Evolutionary conservation across 2,888 invertebrate species (phyloP).

Genomic region (Halocaridina rubra): DNA sequence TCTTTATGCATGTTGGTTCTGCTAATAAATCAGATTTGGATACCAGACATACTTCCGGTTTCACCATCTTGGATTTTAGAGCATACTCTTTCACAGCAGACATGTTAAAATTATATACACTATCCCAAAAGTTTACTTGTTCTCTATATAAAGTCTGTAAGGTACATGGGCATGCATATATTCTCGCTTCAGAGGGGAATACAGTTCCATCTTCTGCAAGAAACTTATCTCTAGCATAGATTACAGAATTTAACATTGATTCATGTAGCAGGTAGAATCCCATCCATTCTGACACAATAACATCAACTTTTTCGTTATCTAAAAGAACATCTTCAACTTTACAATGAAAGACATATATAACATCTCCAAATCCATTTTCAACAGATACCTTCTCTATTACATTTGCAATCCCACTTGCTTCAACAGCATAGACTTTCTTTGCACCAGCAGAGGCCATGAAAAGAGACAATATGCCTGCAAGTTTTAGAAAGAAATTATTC

Average conservation of each 20-base stretch:
- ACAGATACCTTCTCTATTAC: conserved; percentile 76
- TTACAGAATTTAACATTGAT: conserved; percentile 92
- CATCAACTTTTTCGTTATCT: conserved; percentile 78
- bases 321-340: conserved; percentile 81
- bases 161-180: conserved; percentile 75
- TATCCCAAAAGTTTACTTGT: conserved; percentile 78
- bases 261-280: conserved; percentile 95
- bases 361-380: conserved; percentile 77
- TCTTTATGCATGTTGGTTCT: conserved; percentile 75
- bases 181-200: conserved; percentile 81
- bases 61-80: conserved; percentile 74
- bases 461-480: conserved; percentile 82
- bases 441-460: conserved; percentile 94
- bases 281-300: conserved; percentile 98
- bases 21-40: conserved; percentile 73
- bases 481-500: neutral
- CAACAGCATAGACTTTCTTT: conserved; percentile 84
- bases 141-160: conserved; percentile 65
- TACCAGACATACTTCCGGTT: conserved; percentile 77
- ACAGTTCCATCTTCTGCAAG: conserved; percentile 74
- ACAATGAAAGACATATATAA: conserved; percentile 78
- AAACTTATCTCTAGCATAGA: conserved; percentile 79
- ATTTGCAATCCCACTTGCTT: conserved; percentile 80
- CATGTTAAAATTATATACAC: conserved; percentile 85
- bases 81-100: conserved; percentile 74